phyloP scores from a whole-genome alignment of 2,888 invertebrate genomes.

The Chouioia cunea region DNA sequence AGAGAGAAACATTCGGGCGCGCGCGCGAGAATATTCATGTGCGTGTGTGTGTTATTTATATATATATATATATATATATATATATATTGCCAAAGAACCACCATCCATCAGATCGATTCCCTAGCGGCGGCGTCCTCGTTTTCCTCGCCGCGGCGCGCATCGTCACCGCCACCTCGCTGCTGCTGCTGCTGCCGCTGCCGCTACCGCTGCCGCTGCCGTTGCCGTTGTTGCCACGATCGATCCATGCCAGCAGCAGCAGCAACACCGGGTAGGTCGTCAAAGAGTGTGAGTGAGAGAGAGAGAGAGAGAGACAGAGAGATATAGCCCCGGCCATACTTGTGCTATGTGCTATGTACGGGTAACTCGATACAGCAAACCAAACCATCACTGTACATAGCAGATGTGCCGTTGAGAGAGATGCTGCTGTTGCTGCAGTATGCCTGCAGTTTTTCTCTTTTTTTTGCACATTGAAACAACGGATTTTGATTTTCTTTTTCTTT shows the following conservation, averaged over 20 bases:
- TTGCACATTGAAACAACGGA: no score
- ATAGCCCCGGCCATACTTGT: background rate
- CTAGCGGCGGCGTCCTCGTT: background rate
- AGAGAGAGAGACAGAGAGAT: background rate
- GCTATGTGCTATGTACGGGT: background rate
- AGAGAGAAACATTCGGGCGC: no score
- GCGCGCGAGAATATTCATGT: no score
- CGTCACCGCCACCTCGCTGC: conserved; percentile 24
- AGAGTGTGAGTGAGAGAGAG: background rate
- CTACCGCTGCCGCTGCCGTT: conserved; percentile 21
- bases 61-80: no score
- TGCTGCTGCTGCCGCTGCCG: conserved; percentile 40
- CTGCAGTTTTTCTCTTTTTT: background rate
- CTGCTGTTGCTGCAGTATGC: background rate
- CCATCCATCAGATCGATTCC: conserved; percentile 27
- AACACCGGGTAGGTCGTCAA: background rate
- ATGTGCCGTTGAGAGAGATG: background rate
- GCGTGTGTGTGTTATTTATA: no score
- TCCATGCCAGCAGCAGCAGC: no score
- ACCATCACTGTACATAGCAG: background rate
- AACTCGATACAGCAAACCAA: background rate
- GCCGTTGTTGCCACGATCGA: conserved; percentile 1
- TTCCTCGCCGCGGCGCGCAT: background rate
- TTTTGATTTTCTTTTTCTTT: no score
- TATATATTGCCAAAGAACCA: no score